Percentiles rank a stretch among this genome's conserved stretches.
Evolutionary conservation across 2,113 vertebrate genomes (phyloP).

Genomic region (Sardina pilchardus): DNA sequence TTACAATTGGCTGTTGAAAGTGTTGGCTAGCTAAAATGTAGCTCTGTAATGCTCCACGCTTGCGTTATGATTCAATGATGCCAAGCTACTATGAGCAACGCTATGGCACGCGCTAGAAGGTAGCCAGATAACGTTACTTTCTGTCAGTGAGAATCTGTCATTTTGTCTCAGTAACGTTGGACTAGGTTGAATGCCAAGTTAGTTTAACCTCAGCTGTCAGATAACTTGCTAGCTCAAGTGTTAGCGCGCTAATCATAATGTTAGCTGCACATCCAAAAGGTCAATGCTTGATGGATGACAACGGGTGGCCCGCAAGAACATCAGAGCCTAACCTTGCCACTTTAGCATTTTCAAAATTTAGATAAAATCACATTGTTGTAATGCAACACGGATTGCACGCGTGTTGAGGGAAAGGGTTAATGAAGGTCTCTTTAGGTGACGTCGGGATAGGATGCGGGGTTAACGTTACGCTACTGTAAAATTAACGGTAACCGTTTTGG

Average conservation of each 20-base stretch:
- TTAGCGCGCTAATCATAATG: neutral
- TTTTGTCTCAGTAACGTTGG: neutral
- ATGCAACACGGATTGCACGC: neutral
- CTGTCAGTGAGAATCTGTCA: neutral
- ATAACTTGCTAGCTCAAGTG: neutral
- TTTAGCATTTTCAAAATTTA: neutral
- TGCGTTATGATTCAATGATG: neutral
- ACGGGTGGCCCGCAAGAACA: neutral
- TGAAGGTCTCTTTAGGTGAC: too few relatives aligned
- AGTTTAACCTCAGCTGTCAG: neutral
- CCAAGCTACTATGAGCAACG: neutral
- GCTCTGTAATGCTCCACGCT: neutral
- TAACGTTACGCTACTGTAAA: too few relatives aligned
- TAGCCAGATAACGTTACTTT: neutral
- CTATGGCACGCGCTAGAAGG: neutral
- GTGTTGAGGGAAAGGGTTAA: too few relatives aligned
- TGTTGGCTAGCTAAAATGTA: neutral
- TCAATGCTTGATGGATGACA: neutral
- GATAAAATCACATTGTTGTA: neutral
- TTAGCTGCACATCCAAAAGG: neutral
- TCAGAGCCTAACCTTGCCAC: neutral
- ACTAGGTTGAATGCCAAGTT: neutral
- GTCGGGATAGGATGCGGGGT: too few relatives aligned
- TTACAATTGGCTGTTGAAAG: constrained; percentile 2
- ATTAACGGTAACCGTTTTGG: too few relatives aligned